Evolutionary conservation across 2,888 invertebrate species (phyloP).

Genomic region (Lobophora halterata): DNA sequence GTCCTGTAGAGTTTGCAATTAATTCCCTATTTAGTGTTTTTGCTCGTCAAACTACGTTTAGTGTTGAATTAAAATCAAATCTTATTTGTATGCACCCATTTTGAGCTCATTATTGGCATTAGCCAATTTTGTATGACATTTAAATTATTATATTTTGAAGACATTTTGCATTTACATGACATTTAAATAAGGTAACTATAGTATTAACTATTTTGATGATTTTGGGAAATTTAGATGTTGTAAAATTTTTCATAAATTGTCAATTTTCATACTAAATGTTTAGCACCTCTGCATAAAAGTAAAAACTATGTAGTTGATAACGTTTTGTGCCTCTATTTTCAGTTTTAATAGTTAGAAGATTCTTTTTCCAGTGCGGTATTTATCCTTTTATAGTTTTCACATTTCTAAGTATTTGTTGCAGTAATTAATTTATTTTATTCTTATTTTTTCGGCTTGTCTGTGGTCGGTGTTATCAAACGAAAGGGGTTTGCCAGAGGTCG

Average conservation of each 20-base stretch:
- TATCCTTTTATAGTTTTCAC: constrained; percentile 31
- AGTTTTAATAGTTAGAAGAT: too few species aligned
- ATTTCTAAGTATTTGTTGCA: constrained; percentile 32
- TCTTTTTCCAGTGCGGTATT: too few species aligned
- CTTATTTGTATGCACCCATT: constrained; percentile 33
- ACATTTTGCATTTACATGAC: too few species aligned
- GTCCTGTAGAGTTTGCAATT: constrained; percentile 56
- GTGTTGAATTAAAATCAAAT: constrained; percentile 44
- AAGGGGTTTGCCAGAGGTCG: constrained; percentile 28
- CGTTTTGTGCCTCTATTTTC: too few species aligned
- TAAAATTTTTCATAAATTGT: too few species aligned
- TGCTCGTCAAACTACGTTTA: constrained; percentile 44
- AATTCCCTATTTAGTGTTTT: constrained; percentile 65
- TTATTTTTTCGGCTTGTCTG: constrained; percentile 36
- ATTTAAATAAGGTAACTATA: too few species aligned
- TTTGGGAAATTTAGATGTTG: too few species aligned
- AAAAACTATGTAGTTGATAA: too few species aligned
- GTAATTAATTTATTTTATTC: constrained; percentile 40
- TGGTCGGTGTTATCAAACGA: constrained; percentile 39
- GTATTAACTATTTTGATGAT: too few species aligned
- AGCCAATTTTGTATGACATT: constrained; percentile 3
- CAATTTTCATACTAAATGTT: too few species aligned
- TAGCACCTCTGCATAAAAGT: too few species aligned
- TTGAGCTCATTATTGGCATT: constrained; percentile 24
- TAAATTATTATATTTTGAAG: too few species aligned